Evolutionary conservation across 2,797 vertebrate genomes (phyloP), one percentile per base, ranked within the genome.

Genomic region (Anguilla obscura): DNA sequence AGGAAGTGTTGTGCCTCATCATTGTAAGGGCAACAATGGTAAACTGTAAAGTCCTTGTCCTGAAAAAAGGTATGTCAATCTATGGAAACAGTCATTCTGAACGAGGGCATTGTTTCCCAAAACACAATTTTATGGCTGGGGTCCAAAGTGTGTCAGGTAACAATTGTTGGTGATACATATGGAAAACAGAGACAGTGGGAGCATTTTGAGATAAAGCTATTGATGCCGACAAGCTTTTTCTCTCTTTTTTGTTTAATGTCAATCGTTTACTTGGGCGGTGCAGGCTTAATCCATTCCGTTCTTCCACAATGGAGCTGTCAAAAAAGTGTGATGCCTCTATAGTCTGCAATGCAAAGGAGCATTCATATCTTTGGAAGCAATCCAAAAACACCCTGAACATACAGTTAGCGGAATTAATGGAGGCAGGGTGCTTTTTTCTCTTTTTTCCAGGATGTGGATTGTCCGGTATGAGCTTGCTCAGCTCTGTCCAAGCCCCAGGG

Each of bases 21-120:
- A 94, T 95, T 96, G 94, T 96, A 90, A 89, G 12, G 69, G 83
- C 89, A 91, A 96, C 95, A 96, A 96, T 93, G 85, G 93, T 63
- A 21, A 89, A 94, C 89, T 90, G 90, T 93, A 93, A 94, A 94
- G 93, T 92, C 90, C 82, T 89, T 89, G 88, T 90, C 86, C 90
- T 90, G 86, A 86, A 88, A 88, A 93, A 91, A 91, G 93, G 90
- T 91, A 87, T 92, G 85, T 92, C 93, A 90, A 93, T 93, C 92
- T 93, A 90, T 90, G 91, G 91, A 92, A 94, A 92, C 88, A 93
- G 91, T 87, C 93, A 92, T 89, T 93, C 92, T 90, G 90, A 24
- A 76, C 8, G 66, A 85, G 63, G 82, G 91, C 87, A 93, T 96
- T 96, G 95, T 95, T 90, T 89, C n/a, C 52, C 33, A 90, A 92